A percentile compares a stretch with the other conserved stretches of the same genome.
phyloP scores from a whole-genome alignment of 2,113 vertebrate genomes.

The Larimichthys crocea region DNA sequence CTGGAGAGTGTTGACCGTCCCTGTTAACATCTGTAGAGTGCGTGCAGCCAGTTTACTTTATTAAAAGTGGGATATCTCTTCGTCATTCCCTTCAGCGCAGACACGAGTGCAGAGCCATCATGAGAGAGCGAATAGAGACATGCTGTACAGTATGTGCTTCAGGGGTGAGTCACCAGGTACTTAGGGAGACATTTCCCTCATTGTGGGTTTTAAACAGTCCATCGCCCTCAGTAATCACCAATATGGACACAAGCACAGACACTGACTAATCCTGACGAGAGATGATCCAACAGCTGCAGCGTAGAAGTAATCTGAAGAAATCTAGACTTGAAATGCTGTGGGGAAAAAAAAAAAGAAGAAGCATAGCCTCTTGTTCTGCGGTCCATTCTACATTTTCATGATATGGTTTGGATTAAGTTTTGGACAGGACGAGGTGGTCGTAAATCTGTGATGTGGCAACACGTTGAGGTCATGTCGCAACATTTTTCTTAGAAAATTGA shows the following conservation, averaged over 20 bases:
- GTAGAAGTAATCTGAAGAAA: slow-evolving; percentile 21
- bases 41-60: slow-evolving; percentile 40
- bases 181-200: slow-evolving; percentile 64
- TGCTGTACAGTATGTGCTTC: slow-evolving; percentile 13
- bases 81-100: neutral
- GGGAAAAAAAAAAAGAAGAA: neutral
- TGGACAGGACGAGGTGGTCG: slow-evolving; percentile 14
- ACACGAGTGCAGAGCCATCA: neutral
- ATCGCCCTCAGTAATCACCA: slow-evolving; percentile 58
- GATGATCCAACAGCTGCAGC: slow-evolving; percentile 58
- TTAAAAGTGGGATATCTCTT: slow-evolving; percentile 24
- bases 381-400: slow-evolving; percentile 29
- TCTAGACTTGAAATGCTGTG: slow-evolving; percentile 22
- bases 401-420: slow-evolving; percentile 57
- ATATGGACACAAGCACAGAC: slow-evolving; percentile 59
- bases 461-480: slow-evolving; percentile 26
- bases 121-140: slow-evolving; percentile 32
- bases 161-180: slow-evolving; percentile 62
- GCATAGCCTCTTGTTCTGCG: slow-evolving; percentile 23
- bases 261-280: slow-evolving; percentile 66
- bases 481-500: slow-evolving; percentile 27
- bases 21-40: slow-evolving; percentile 42
- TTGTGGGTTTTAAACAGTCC: slow-evolving; percentile 52
- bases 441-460: slow-evolving; percentile 63
- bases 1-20: slow-evolving; percentile 47